Base-by-base conservation (phyloP, 2,888 invertebrate genomes). In the Hartigia nigra region DNA sequence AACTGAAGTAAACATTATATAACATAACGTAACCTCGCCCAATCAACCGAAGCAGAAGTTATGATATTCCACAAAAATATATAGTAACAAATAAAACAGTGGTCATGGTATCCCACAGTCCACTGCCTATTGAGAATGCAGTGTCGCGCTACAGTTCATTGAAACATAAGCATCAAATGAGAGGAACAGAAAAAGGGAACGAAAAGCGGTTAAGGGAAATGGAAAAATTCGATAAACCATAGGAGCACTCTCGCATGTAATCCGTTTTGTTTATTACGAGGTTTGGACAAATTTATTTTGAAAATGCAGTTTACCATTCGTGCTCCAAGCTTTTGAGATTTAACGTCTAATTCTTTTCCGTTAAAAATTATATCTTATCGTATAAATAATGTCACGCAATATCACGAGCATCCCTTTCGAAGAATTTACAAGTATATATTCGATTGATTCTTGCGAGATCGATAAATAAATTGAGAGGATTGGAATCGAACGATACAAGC, bases 221-320 rank as follows among this genome's bases (percentile, higher is more conserved):
- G 34, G 32, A 84, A 84, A 85, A 87, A 87, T 87, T 83, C 84
- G 84, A 83, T 84, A 81, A 85, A 83, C 84, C 81, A 85, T 80
- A 83, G 81, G 82, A 84, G 84, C 79, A 84, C 84, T 82, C 82
- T 78, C 74, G 82, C 81, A 75, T 80, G 81, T 87, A 86, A 89
- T 89, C 86, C 86, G 82, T 84, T 89, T 82, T 88, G 86, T 88
- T 88, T 88, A 89, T 88, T 87, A 88, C 85, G 85, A 80, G 79
- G 79, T 84, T 79, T 80, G 82, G 85, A 81, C 5, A 55, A 55
- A 55, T 23, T 23, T 55, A 55, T 55, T 55, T 55, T 0, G 23
- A 82, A 86, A 87, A 88, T 85, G 84, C 82, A 84, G 87, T 88
- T 89, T 87, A 84, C 82, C 81, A 82, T 81, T 76, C 78, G 78